These are phyloP conservation scores for Adelphocoris suturalis DNA, from an alignment of 2,888 invertebrate species.

Conservation along the genomic window DNA sequence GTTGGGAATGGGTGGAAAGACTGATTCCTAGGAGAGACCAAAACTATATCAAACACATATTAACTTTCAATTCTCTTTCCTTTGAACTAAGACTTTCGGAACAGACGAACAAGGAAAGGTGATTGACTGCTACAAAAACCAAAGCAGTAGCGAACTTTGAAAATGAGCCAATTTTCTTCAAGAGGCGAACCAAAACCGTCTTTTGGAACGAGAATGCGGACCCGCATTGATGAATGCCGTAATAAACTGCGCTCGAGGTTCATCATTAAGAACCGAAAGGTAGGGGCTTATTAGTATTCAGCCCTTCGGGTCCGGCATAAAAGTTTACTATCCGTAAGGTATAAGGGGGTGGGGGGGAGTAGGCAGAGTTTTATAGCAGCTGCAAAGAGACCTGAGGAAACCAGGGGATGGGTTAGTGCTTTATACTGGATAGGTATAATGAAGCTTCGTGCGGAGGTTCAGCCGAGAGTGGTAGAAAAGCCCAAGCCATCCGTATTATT, in stretches of 20 bases:
- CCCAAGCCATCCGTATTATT: constrained; percentile 55
- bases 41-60: too few species aligned
- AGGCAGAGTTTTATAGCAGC: constrained; percentile 54
- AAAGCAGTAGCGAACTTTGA: background rate
- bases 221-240: constrained; percentile 59
- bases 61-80: too few species aligned
- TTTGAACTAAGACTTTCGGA: too few species aligned
- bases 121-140: background rate
- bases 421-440: constrained; percentile 65
- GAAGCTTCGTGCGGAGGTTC: constrained; percentile 44
- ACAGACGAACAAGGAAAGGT: too few species aligned
- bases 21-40: too few species aligned
- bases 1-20: too few species aligned
- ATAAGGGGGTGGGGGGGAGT: background rate
- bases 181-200: background rate
- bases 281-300: constrained; percentile 69
- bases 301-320: constrained; percentile 49
- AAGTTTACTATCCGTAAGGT: constrained; percentile 64
- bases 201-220: background rate
- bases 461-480: constrained; percentile 60
- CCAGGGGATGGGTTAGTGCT: background rate
- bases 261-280: constrained; percentile 55
- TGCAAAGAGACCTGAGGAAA: constrained; percentile 52
- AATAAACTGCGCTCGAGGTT: constrained; percentile 55
- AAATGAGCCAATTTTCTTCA: background rate